These are phyloP conservation scores for Conger conger DNA, from an alignment of 2,113 vertebrate genomes.

Conservation along the genomic window DNA sequence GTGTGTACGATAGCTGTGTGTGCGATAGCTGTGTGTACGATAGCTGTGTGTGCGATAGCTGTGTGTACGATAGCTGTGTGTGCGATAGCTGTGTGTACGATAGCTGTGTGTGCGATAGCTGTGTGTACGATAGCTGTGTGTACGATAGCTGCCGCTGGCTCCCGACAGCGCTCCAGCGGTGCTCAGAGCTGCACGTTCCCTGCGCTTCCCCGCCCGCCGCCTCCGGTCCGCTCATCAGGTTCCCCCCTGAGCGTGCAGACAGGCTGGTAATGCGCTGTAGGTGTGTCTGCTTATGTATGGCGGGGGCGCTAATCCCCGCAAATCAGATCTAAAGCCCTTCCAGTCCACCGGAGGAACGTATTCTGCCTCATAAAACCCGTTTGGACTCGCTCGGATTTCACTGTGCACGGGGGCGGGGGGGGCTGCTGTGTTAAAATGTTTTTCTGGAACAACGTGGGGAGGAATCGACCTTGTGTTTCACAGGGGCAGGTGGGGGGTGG, in stretches of 20 bases:
- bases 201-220: not conserved
- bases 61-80: too few relatives aligned
- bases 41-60: too few relatives aligned
- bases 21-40: too few relatives aligned
- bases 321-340: not conserved
- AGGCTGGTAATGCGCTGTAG: not conserved
- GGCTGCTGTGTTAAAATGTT: not conserved
- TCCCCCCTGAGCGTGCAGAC: not conserved
- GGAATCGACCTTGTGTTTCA: not conserved
- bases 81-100: too few relatives aligned
- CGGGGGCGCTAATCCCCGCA: not conserved
- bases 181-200: not conserved
- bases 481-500: not conserved
- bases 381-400: not conserved
- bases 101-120: too few relatives aligned
- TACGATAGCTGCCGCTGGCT: too few relatives aligned
- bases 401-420: not conserved
- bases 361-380: not conserved
- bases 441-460: not conserved
- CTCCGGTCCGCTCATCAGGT: not conserved
- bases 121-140: too few relatives aligned
- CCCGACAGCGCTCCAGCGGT: not conserved
- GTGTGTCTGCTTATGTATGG: not conserved
- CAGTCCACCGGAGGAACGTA: not conserved
- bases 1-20: too few relatives aligned